A percentile compares a stretch with the other conserved stretches of the same genome.
Conservation (phyloP, 2,797 vertebrate species). For the Schizopygopsis pylzovi region DNA sequence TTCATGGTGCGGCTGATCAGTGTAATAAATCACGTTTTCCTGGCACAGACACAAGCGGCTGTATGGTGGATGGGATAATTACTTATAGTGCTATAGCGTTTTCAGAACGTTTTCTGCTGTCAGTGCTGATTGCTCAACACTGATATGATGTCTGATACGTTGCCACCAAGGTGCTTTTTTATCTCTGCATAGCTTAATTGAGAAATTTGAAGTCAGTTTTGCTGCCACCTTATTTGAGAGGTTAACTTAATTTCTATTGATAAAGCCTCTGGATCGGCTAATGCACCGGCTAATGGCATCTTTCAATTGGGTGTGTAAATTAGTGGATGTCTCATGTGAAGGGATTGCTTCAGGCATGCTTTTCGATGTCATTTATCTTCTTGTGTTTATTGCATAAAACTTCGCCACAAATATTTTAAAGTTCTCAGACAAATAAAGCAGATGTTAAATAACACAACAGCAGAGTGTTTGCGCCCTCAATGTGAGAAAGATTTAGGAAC, state of each 20-base stretch:
- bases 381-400: conserved; percentile 10
- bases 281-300: background rate
- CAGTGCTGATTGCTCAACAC: conserved; percentile 38
- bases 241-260: conserved; percentile 35
- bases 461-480: background rate
- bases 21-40: conserved; percentile 57
- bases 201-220: conserved; percentile 2
- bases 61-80: conserved; percentile 55
- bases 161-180: conserved; percentile 2
- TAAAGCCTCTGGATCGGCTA: conserved; percentile 29
- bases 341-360: conserved; percentile 17
- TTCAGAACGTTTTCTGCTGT: conserved; percentile 46
- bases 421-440: background rate
- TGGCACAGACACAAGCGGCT: conserved; percentile 25
- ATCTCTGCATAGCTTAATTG: conserved; percentile 29
- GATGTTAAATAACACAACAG: conserved; percentile 13
- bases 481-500: conserved; percentile 10
- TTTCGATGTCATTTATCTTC: conserved; percentile 30
- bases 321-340: background rate
- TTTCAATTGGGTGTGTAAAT: conserved; percentile 36
- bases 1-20: conserved; percentile 45
- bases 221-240: background rate
- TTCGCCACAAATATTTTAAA: background rate
- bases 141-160: conserved; percentile 44
- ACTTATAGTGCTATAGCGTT: conserved; percentile 49